Evolutionary conservation across 1,140 invertebrate genomes (phyloP), one percentile per base, ranked within the genome.

Genomic region (Hormaphis cornu): DNA sequence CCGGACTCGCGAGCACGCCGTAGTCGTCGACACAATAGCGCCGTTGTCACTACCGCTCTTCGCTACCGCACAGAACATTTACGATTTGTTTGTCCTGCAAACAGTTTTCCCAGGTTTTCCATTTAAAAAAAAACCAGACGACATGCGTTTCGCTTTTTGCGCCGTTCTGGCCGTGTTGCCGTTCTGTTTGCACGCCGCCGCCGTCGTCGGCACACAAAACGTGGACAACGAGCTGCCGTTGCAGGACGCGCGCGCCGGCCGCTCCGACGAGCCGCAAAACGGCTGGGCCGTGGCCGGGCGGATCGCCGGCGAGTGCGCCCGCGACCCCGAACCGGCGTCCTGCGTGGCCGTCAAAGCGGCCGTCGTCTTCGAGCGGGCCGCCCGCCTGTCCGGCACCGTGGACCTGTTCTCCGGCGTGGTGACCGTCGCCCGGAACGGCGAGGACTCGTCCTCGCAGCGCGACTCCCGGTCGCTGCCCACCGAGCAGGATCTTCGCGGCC

Each of bases 331-430:
- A 28, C 73, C 84, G 46, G 74, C 54, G 2, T 35, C 53, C 54
- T 86, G 85, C 74, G 72, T 84, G 40, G 80, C 82, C 26, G 81
- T 85, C 40, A 86, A 85, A 73, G 80, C 82, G 10, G 78, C 82
- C 59, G 79, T 79, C 18, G 78, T 79, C 9, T 69, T 87, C 16
- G 79, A 83, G 46, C 80, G 82, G 53, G 84, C 84, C 0, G 78
- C 83, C 20, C 80, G 82, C 70, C 82, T 82, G 69, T 76, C 77
- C 69, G 80, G 84, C 72, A 4, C 30, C 12, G 78, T 87, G 59
- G 76, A 83, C 28, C 72, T 86, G 20, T 42, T 83, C 70, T 80
- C 82, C 46, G 85, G 85, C 26, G 75, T n/a, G n/a, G n/a, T 87
- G 12, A 80, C 79, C 33, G 82, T 87, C 71, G 77, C 83, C 53